phyloP scores from a whole-genome alignment of 1,140 invertebrate species.

The Bombus huntii region DNA sequence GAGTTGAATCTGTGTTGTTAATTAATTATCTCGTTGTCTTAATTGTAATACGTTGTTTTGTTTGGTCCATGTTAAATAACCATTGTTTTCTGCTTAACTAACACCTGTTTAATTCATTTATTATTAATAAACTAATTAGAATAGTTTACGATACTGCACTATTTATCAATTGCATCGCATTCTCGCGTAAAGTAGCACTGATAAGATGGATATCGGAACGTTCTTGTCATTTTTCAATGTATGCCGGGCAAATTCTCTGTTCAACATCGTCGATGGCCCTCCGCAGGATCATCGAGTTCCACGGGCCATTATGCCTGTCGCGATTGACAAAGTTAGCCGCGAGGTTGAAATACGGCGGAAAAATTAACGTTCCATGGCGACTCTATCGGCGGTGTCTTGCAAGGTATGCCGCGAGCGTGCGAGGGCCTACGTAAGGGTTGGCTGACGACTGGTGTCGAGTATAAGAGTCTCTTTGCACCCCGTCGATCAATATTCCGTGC shows the following conservation, averaged over 20 bases:
- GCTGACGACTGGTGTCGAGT: constrained; percentile 56
- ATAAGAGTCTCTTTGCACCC: constrained; percentile 70
- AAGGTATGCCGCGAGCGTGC: constrained; percentile 59
- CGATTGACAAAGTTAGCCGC: not conserved
- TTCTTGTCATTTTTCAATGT: not conserved
- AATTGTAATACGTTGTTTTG: too few relatives aligned
- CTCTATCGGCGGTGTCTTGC: constrained; percentile 23
- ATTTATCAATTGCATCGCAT: not conserved
- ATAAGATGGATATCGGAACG: not conserved
- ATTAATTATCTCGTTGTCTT: too few relatives aligned
- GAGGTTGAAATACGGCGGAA: constrained; percentile 5
- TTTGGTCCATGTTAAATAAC: too few relatives aligned
- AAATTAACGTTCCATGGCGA: constrained; percentile 56
- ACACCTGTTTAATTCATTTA: too few relatives aligned
- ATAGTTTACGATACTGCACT: too few relatives aligned
- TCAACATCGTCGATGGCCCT: not conserved
- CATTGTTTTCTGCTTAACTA: too few relatives aligned
- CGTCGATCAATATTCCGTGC: constrained; percentile 75
- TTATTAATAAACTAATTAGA: too few relatives aligned
- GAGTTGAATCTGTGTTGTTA: too few relatives aligned
- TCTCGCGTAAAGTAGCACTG: not conserved
- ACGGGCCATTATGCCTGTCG: not conserved
- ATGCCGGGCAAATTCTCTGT: not conserved
- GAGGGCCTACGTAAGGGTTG: constrained; percentile 64
- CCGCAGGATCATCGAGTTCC: too few relatives aligned